Evolutionary conservation across 2,113 vertebrate species (phyloP).

Genomic region (Brachyistius frenatus): DNA sequence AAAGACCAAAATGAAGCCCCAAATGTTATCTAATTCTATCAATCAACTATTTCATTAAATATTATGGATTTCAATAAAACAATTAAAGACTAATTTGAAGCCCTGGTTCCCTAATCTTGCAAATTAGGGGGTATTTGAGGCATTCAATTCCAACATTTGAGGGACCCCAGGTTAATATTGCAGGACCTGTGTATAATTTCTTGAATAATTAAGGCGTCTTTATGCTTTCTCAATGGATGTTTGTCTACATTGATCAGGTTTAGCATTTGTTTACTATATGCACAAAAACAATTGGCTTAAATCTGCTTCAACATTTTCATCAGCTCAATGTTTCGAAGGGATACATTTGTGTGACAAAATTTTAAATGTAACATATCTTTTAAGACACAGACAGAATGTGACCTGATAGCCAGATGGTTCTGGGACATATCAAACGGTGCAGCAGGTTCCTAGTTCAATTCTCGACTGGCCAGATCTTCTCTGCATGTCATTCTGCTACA

Average conservation of each 20-base stretch:
- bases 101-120: not conserved
- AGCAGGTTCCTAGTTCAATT: too few relatives aligned
- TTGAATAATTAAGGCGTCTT: not conserved
- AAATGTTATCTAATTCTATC: not conserved
- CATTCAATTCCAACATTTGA: constrained; percentile 7
- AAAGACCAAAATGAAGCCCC: constrained; percentile 9
- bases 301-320: too few relatives aligned
- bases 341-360: too few relatives aligned
- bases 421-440: too few relatives aligned
- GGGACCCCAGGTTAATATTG: not conserved
- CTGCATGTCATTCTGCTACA: too few relatives aligned
- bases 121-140: not conserved
- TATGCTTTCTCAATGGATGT: not conserved
- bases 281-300: too few relatives aligned
- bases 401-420: too few relatives aligned
- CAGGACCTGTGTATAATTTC: not conserved
- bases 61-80: constrained; percentile 13
- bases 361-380: too few relatives aligned
- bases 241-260: not conserved
- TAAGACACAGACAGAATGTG: too few relatives aligned
- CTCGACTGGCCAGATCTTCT: too few relatives aligned
- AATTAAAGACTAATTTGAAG: constrained; percentile 7
- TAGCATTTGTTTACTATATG: not conserved
- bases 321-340: too few relatives aligned
- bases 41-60: not conserved